Conservation (phyloP, 2,113 vertebrate species). For the Hypomesus transpacificus region DNA sequence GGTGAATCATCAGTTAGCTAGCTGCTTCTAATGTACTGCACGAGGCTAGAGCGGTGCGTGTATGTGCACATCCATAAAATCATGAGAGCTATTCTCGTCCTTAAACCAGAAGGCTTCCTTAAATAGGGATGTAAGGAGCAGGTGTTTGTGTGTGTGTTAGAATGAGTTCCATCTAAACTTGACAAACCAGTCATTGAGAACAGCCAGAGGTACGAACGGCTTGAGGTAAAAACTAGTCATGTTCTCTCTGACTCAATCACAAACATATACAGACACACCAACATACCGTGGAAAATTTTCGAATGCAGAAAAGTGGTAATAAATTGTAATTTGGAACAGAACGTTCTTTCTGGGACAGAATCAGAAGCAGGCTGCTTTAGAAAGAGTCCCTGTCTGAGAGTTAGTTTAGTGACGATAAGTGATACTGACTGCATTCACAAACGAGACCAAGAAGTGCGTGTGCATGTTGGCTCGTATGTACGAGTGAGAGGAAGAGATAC, state of each 20-base stretch:
- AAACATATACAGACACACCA: not conserved
- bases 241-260: not conserved
- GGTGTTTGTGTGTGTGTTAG: not conserved
- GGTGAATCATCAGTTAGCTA: slow-evolving; percentile 50
- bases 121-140: slow-evolving; percentile 22
- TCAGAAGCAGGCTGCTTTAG: not conserved
- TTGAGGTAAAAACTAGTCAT: not conserved
- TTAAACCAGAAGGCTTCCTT: slow-evolving; percentile 16
- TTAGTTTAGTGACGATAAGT: not conserved
- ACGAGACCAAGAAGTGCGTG: not conserved
- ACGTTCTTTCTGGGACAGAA: not conserved
- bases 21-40: slow-evolving; percentile 35
- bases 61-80: not conserved
- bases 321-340: not conserved
- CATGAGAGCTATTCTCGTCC: slow-evolving; percentile 42
- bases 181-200: not conserved
- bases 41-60: slow-evolving; percentile 10
- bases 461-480: not conserved
- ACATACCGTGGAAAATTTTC: not conserved
- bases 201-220: not conserved
- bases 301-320: not conserved
- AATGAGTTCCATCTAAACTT: not conserved
- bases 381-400: not conserved
- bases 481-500: not conserved
- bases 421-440: slow-evolving; percentile 1